phyloP scores from a whole-genome alignment of 2,113 vertebrate genomes.

The Phocoena sinus region DNA sequence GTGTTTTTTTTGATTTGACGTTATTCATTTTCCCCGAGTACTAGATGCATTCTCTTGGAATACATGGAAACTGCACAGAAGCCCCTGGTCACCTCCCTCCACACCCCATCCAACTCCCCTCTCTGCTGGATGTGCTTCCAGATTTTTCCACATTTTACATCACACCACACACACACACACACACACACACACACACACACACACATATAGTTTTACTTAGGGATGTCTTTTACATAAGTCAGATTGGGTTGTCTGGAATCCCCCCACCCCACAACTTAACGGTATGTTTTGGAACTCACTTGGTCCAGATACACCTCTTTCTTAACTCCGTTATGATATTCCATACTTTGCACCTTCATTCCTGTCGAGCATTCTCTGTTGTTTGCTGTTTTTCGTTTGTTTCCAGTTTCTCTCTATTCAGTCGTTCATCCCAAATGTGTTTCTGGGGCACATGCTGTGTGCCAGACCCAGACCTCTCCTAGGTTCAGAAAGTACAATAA shows the following conservation, averaged over 20 bases:
- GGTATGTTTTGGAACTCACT: not conserved
- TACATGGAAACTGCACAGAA: not conserved
- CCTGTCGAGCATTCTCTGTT: not conserved
- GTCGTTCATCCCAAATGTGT: not conserved
- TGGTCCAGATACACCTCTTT: too few relatives aligned
- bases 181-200: too few relatives aligned
- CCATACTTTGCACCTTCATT: fast-evolving
- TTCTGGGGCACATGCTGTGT: not conserved
- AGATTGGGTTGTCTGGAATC: not conserved
- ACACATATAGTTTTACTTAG: too few relatives aligned
- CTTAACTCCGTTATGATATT: fast-evolving
- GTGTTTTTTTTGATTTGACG: not conserved
- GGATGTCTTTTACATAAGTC: not conserved
- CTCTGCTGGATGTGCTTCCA: not conserved
- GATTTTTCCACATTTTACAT: not conserved
- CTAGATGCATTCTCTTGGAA: not conserved
- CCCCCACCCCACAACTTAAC: too few relatives aligned
- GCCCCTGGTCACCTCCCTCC: too few relatives aligned
- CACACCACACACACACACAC: too few relatives aligned
- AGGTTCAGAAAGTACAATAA: not conserved
- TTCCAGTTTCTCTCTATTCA: not conserved
- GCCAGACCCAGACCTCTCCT: not conserved
- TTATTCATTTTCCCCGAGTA: not conserved
- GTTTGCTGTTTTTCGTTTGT: not conserved
- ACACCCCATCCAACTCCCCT: too few relatives aligned